These are phyloP conservation scores for Tyria jacobaeae DNA, from an alignment of 2,888 invertebrate species.

Conservation along the genomic window DNA sequence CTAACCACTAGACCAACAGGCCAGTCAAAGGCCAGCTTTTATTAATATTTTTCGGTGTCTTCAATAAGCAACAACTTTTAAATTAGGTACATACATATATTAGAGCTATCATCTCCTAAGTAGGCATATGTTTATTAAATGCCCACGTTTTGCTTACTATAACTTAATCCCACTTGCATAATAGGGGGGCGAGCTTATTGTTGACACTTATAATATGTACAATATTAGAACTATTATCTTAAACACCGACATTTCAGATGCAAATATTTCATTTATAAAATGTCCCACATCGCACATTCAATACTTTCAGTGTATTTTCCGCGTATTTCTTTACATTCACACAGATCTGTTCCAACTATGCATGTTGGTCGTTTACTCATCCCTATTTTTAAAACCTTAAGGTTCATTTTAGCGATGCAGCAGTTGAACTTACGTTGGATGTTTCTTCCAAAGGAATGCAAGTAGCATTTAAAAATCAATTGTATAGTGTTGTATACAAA, in stretches of 20 bases:
- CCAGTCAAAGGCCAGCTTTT: too few species aligned
- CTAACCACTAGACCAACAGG: too few species aligned
- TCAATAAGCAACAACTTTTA: too few species aligned
- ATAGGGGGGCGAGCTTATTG: too few species aligned
- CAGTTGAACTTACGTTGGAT: slow-evolving; percentile 14
- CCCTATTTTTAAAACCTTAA: not conserved
- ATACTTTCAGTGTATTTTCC: not conserved
- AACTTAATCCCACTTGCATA: too few species aligned
- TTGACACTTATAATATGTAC: too few species aligned
- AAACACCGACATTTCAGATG: not conserved
- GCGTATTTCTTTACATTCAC: not conserved
- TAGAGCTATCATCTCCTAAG: too few species aligned
- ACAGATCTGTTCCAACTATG: not conserved
- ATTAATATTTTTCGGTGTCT: too few species aligned
- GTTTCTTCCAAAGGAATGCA: slow-evolving; percentile 41
- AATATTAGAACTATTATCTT: not conserved
- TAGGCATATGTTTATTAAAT: too few species aligned
- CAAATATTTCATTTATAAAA: not conserved
- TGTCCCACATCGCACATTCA: not conserved
- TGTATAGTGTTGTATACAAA: slow-evolving; percentile 41
- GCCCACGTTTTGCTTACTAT: too few species aligned
- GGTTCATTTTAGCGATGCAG: not conserved
- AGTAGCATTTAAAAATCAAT: slow-evolving; percentile 55
- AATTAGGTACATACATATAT: too few species aligned
- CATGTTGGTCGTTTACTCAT: not conserved